Evolutionary conservation across 37 sponge, comb jelly and placozoan species (phyloP), one percentile per base, ranked within the genome.

Genomic region (Halichondria panicea): DNA sequence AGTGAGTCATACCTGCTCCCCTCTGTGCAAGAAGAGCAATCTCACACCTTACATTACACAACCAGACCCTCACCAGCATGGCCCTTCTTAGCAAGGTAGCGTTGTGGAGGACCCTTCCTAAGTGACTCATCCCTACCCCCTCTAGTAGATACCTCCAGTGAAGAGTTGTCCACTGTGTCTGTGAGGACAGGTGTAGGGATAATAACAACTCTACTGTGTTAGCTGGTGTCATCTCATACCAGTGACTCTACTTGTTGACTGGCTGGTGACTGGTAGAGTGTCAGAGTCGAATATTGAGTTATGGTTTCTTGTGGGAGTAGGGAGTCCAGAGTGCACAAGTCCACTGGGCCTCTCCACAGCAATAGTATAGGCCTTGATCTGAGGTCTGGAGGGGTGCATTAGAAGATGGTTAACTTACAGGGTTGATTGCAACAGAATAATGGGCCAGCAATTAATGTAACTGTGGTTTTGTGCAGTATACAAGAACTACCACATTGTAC

Each of bases 281-380:
- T 77, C 77, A 22, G 77, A 77, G 35, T 77, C 66, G 52, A 77
- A 77, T 24, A 77, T 52, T n/a, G 77, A 65, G 24, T 44, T 11
- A 50, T 13, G 25, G 54, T 66, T 64, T 3, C 30, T 61, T 24
- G 67, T 66, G 31, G 2, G 67, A 11, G 67, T 41, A 40, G 67
- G 67, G 43, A 8, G 43, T n/a, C n/a, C n/a, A n/a, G n/a, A 25
- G 31, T 25, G 22, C 39, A 5, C 41, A 36, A 19, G 31, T 8
- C 1, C 57, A 35, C 3, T 30, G 39, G 22, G 36, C 44, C 79
- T 78, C 59, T 78, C 69, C 18, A 66, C 24, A 0, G 25, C 55
- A 15, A 78, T 28, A 34, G 66, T 78, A 44, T 56, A 78, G 43
- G 52, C 4, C 39, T 52, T 78, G 32, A 78, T 69, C 38, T 70